These are phyloP conservation scores for Argyrosomus regius DNA, from an alignment of 2,797 vertebrate genomes.

Conservation along the genomic window DNA sequence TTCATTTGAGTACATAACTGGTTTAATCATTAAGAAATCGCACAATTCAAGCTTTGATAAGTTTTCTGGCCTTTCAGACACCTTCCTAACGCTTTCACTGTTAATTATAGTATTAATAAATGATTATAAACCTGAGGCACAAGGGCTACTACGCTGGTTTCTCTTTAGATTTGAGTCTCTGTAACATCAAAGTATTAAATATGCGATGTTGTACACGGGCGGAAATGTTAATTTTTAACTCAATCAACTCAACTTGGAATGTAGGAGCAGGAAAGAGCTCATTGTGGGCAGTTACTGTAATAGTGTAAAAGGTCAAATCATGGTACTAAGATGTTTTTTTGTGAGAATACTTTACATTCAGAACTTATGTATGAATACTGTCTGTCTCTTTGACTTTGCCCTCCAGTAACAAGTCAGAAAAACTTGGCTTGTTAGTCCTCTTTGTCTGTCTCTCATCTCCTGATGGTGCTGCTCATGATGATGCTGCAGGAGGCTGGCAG, in stretches of 20 bases:
- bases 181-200: too few relatives aligned
- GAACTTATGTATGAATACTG: too few relatives aligned
- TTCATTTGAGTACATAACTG: neutral
- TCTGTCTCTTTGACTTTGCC: too few relatives aligned
- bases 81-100: neutral
- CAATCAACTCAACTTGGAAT: neutral
- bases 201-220: too few relatives aligned
- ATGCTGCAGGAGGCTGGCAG: slow-evolving; percentile 29
- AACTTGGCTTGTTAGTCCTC: neutral
- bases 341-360: neutral
- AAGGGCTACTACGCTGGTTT: neutral
- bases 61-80: slow-evolving; percentile 3
- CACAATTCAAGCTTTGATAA: neutral
- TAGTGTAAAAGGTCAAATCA: neutral
- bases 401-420: neutral
- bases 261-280: neutral
- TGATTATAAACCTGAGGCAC: neutral
- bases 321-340: neutral
- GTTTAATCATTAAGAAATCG: neutral
- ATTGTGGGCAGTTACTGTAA: neutral
- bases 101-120: neutral
- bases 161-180: neutral
- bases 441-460: neutral
- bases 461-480: slow-evolving; percentile 9
- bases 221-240: neutral